phyloP scores from a whole-genome alignment of 2,888 invertebrate species.

The Thereva nobilitata region DNA sequence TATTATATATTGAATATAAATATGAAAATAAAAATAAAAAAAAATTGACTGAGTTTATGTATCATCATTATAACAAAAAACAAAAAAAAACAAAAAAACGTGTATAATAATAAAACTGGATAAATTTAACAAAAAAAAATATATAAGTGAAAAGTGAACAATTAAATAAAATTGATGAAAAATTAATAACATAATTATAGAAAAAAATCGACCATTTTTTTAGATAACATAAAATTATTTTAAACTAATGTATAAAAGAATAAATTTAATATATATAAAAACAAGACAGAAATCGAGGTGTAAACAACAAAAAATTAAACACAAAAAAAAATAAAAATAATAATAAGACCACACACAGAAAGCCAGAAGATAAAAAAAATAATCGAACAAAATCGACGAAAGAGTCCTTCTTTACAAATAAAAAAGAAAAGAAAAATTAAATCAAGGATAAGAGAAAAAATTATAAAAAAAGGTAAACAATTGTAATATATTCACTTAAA shows the following conservation, averaged over 20 bases:
- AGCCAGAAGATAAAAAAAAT: not conserved
- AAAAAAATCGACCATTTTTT: no score
- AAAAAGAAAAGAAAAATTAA: not conserved
- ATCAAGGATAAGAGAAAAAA: not conserved
- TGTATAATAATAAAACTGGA: no score
- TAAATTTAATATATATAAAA: not conserved
- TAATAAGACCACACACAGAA: no score
- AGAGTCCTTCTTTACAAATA: not conserved
- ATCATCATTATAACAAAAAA: no score
- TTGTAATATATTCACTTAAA: no score
- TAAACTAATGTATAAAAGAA: not conserved
- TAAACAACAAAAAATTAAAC: not conserved
- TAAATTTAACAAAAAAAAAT: not conserved
- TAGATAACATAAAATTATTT: no score
- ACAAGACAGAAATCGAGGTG: not conserved
- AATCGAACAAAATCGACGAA: not conserved
- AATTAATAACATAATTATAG: no score
- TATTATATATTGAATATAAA: no score
- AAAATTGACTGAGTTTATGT: not conserved
- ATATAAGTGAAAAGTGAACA: not conserved
- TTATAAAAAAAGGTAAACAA: not conserved
- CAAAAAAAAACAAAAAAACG: no score
- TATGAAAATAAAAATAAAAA: not conserved
- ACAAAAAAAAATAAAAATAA: conserved; percentile 1
- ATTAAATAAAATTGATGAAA: not conserved